Base-by-base conservation (phyloP, 1,140 invertebrate genomes). In the Diabrotica virgifera region DNA sequence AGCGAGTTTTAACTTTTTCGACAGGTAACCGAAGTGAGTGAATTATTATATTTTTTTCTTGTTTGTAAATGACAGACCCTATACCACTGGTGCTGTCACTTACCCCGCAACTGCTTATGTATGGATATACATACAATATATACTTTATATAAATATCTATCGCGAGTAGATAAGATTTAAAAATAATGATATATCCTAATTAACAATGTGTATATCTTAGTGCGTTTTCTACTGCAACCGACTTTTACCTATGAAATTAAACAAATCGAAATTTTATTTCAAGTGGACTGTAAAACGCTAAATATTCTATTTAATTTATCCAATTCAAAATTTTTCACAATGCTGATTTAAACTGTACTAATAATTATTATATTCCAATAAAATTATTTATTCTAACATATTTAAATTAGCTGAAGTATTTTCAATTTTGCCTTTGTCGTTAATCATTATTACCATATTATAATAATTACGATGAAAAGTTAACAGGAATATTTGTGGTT, bases 121-220 rank as follows among this genome's bases (percentile, higher is more conserved):
- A 73, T 68, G 62, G 68, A 67, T 68, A 73, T 75, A 69, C 66
- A 70, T 73, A 70, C 65, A 74, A 71, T 72, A 62, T 62, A 71
- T 72, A 62, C 36, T 54, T 40, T 40, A 62, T 62, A 70, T 68
- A 63, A 66, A 70, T 70, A 70, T 74, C 66, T 70, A 72, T 74
- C 67, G 68, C 74, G 70, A 76, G 61, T 74, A 66, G 68, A 65
- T 74, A 70, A 73, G 70, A 70, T 73, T 73, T 74, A 72, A 72
- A 76, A 76, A 76, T 73, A 73, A 74, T 71, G 59, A 67, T 74
- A 68, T 72, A 70, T 70, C 64, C 72, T 74, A 76, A 76, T 62
- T 68, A 74, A 74, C 73, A 75, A 75, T 70, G 64, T 71, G 68
- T 67, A 65, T 64, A 62, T 62, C 62, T 65, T 62, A 66, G 70